Base-by-base conservation (phyloP, 2,888 invertebrate genomes). In the Trichogramma dendrolimi region DNA sequence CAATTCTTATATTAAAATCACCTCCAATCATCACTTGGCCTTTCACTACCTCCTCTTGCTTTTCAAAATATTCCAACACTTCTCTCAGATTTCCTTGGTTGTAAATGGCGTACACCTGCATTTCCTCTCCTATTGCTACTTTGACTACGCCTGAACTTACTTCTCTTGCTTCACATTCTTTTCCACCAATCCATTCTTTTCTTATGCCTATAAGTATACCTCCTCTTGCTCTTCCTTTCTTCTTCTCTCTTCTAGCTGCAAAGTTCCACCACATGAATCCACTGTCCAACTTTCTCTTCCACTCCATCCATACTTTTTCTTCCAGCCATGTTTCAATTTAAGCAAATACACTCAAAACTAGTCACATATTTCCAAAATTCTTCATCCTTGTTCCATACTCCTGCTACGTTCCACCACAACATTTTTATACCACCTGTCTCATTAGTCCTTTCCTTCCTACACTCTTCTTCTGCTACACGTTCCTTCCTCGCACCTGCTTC, bases 391-490 rank as follows among this genome's bases (percentile, higher is more conserved):
- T 62, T 64, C 27, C 39, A 39, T 41, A 67, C 1, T 5, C 67
- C 68, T 8, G 67, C 68, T 8, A 69, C 62, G 38, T 67, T 70
- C 68, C 67, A 69, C 51, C 39, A 42, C 10, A 54, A 6, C n/a
- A 54, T 10, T 51, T 48, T 50, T 41, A 38, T 14, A 40, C 42
- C 52, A 46, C 38, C 40, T 52, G 14, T 39, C 38, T 43, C 49
- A 52, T 48, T 27, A n/a, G 38, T 27, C 40, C 41, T 41, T 14
- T 55, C 40, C 11, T 14, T 44, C 7, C 38, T 40, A 50, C 48
- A 58, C 46, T 44, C 55, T 47, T 38, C 40, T 46, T 43, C 44
- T 27, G 42, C 47, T 14, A 14, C 14, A 1, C 2, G 14, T 14
- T 14, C 14, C 14, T 14, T 14, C 14, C 40, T 40, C 11, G n/a